Evolutionary conservation across 2,113 vertebrate species (phyloP), one percentile per base, ranked within the genome.

Genomic region (Limanda limanda): DNA sequence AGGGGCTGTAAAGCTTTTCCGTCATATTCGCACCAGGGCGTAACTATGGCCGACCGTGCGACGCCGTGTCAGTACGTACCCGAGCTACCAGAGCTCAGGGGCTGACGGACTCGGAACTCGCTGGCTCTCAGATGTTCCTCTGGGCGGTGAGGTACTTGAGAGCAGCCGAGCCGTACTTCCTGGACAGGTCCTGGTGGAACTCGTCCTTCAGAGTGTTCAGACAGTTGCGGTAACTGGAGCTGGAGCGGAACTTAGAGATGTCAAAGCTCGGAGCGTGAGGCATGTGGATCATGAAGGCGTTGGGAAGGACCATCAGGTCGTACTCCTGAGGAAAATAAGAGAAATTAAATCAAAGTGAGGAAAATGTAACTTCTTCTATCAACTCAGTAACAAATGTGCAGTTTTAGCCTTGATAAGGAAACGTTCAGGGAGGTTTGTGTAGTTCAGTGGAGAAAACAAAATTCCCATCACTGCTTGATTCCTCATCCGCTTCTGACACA

Each of bases 231-330:
- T 99, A 99, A 73, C 93, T 85, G 0, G 93, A 88, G 25, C 95
- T 98, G 85, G 97, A 96, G 77, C 97, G 97, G 45, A 98, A 99
- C 90, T 96, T 97, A 86, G 97, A 97, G 93, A 98, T 96, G 93
- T 98, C 97, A 0, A 97, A 98, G 93, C 97, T 99, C 31, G 97
- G 98, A 0, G 97, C 94, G 0, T 99, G 98, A 1, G 98, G 98
- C 96, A 98, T 96, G 94, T 99, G 98, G 94, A 99, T 96, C 94
- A 96, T 95, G 91, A 98, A 99, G 74, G 98, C 98, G 2, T 99
- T 97, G 0, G 98, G 97, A 66, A 99, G 94, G 35, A 99, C 97
- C 91, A 96, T 94, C 78, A 99, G 86, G 82, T 99, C 96, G 0
- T 96, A 98, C 79, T 97, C 97, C 98, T 99, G 90, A 12, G 20